Evolutionary conservation across 23 tunicate species (phyloP).

Genomic region (Styela clava): DNA sequence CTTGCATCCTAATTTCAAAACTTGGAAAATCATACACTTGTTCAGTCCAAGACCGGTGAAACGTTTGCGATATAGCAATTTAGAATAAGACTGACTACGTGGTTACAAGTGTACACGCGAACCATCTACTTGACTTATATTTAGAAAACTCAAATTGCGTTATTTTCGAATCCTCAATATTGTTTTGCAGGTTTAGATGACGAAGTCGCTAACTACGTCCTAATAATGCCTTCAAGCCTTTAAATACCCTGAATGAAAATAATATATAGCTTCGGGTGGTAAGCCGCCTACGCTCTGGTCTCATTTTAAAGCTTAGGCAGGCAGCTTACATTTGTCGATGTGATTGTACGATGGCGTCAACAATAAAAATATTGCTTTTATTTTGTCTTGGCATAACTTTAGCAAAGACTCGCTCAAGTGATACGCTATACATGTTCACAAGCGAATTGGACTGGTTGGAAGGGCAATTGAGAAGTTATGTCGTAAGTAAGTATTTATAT

Average conservation of each 20-base stretch:
- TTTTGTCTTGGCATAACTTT: no score
- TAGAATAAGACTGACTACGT: no score
- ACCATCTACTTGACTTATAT: no score
- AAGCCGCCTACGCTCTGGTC: not conserved
- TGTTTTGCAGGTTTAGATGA: not conserved
- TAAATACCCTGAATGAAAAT: not conserved
- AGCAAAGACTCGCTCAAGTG: no score
- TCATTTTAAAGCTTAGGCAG: no score
- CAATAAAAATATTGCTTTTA: not conserved
- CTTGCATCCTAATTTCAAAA: no score
- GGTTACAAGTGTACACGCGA: no score
- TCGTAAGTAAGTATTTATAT: no score
- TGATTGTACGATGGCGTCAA: not conserved
- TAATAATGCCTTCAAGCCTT: not conserved
- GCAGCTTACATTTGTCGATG: not conserved
- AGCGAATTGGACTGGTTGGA: not conserved
- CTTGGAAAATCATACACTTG: no score
- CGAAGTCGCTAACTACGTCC: not conserved
- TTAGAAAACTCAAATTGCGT: no score
- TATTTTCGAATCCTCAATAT: not conserved
- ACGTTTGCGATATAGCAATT: no score
- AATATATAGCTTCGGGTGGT: not conserved
- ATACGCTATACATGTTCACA: not conserved
- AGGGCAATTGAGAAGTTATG: not conserved
- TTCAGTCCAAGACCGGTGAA: no score